Conservation (phyloP, 2,888 invertebrate genomes). For the Microdon myrmicae region DNA sequence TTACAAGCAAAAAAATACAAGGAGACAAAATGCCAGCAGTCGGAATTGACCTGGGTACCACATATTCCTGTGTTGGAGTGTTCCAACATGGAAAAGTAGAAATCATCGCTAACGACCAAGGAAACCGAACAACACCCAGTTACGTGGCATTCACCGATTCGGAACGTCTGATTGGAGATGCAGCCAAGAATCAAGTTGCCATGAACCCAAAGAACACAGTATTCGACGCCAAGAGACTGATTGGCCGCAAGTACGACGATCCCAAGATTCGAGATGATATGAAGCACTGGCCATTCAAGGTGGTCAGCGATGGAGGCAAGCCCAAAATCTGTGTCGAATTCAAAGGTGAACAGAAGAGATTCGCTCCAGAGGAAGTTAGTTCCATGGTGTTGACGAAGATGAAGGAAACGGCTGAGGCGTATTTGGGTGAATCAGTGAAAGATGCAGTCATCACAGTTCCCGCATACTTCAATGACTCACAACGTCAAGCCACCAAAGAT, state of each 20-base stretch:
- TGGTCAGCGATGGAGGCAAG: constrained; percentile 80
- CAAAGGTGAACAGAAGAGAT: constrained; percentile 88
- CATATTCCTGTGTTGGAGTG: constrained; percentile 85
- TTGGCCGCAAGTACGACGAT: constrained; percentile 91
- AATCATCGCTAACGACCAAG: constrained; percentile 85
- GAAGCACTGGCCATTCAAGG: constrained; percentile 94
- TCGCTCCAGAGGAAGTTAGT: constrained; percentile 91
- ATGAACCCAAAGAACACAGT: constrained; percentile 91
- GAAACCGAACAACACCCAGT: constrained; percentile 83
- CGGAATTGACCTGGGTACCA: constrained; percentile 88
- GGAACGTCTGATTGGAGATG: constrained; percentile 85
- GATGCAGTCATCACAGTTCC: constrained; percentile 92
- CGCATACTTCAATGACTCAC: constrained; percentile 90
- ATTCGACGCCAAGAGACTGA: constrained; percentile 93
- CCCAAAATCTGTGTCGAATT: constrained; percentile 85
- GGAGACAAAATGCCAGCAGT: constrained; percentile 72
- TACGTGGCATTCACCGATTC: constrained; percentile 85
- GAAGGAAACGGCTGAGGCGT: constrained; percentile 92
- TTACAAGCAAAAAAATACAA: constrained; percentile 1
- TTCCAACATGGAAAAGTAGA: constrained; percentile 86
- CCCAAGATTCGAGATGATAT: constrained; percentile 91
- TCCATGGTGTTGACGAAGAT: constrained; percentile 93
- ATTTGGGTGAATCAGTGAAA: constrained; percentile 82
- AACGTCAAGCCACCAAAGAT: constrained; percentile 92
- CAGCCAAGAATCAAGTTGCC: constrained; percentile 85